phyloP scores from a whole-genome alignment of 2,888 invertebrate species.

The Acronicta alni region DNA sequence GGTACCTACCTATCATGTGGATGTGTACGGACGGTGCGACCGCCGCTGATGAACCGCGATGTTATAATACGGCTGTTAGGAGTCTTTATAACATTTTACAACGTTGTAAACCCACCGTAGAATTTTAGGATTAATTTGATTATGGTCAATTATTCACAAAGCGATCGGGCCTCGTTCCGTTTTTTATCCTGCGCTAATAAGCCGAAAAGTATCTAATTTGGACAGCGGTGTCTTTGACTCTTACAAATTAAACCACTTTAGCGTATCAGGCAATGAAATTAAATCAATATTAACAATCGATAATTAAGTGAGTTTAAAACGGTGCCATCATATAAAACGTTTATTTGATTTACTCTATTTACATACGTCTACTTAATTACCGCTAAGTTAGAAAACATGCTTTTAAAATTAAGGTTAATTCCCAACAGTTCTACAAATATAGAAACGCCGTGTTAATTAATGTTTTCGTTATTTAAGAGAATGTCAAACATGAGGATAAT shows the following conservation, averaged over 20 bases:
- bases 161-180: conserved; percentile 81
- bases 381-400: conserved; percentile 44
- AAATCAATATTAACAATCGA: conserved; percentile 87
- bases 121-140: conserved; percentile 89
- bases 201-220: conserved; percentile 88
- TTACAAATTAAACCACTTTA: conserved; percentile 89
- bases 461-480: conserved; percentile 57
- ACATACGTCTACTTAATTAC: conserved; percentile 60
- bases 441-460: conserved; percentile 55
- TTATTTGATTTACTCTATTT: conserved; percentile 71
- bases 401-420: conserved; percentile 54
- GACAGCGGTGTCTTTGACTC: conserved; percentile 87
- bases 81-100: conserved; percentile 88
- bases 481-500: conserved; percentile 69
- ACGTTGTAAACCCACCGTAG: conserved; percentile 88
- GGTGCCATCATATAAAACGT: conserved; percentile 73
- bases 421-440: conserved; percentile 53
- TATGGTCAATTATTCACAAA: conserved; percentile 89
- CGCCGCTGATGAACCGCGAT: conserved; percentile 71
- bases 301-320: conserved; percentile 86
- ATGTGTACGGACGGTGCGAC: conserved; percentile 33
- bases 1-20: not conserved
- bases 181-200: conserved; percentile 86
- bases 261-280: conserved; percentile 84
- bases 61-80: conserved; percentile 81